These are phyloP conservation scores for Hyaena hyaena DNA, from an alignment of 2,113 vertebrate species.

Conservation along the genomic window DNA sequence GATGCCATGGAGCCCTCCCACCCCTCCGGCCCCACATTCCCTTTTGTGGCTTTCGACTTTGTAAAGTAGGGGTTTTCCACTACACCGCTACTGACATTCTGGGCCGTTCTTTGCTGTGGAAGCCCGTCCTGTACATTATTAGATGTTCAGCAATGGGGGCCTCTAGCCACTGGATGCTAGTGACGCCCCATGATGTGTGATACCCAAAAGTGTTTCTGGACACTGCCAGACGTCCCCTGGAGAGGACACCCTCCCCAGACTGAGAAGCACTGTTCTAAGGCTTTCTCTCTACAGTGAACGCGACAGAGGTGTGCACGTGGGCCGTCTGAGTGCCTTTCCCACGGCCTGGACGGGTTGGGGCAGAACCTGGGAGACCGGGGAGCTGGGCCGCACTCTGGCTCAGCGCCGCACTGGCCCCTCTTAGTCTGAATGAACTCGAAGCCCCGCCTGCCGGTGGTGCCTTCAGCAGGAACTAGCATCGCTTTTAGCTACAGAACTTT, in stretches of 20 bases:
- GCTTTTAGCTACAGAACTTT: not conserved
- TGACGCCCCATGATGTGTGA: fast-evolving
- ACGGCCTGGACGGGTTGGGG: fast-evolving
- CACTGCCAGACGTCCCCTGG: not conserved
- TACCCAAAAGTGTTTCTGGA: not conserved
- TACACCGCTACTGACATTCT: fast-evolving
- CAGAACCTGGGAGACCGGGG: not conserved
- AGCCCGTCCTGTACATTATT: not conserved
- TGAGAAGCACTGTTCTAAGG: not conserved
- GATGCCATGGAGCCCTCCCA: fast-evolving
- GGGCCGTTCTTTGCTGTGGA: not conserved
- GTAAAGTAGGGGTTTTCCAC: not conserved
- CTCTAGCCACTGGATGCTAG: not conserved
- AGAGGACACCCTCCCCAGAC: fast-evolving
- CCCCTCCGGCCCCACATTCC: not conserved
- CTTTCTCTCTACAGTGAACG: fast-evolving
- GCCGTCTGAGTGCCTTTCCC: fast-evolving
- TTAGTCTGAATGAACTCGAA: not conserved
- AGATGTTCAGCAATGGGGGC: not conserved
- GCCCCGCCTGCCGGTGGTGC: fast-evolving
- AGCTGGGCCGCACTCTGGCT: not conserved
- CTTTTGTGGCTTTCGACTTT: not conserved
- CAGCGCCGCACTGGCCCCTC: not conserved
- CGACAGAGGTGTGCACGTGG: fast-evolving
- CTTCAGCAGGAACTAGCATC: not conserved